Percentiles rank a stretch among this genome's conserved stretches.
Conservation (phyloP, 1,140 invertebrate species). For the Protaetia brevitarsis region DNA sequence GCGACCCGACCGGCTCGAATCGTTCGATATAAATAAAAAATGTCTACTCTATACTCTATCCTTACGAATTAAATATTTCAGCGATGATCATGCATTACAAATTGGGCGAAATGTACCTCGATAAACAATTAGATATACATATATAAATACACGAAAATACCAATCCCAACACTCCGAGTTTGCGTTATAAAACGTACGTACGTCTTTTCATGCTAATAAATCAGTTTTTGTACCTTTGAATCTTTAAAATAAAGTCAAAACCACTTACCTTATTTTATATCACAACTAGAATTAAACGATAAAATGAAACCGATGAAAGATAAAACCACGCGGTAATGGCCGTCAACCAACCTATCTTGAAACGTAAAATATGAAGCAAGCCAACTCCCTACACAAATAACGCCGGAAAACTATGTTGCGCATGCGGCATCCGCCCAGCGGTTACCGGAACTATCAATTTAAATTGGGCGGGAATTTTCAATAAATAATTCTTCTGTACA, state of each 20-base stretch:
- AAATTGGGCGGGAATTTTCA: too few relatives aligned
- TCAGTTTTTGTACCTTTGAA: background rate
- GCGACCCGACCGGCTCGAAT: background rate
- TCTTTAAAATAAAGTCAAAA: background rate
- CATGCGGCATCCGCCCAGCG: background rate
- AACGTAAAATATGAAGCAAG: background rate
- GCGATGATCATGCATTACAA: background rate
- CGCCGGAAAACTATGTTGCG: background rate
- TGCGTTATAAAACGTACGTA: background rate
- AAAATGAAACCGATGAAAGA: background rate
- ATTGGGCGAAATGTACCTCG: background rate
- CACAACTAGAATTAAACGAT: too few relatives aligned
- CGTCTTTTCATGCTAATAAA: background rate
- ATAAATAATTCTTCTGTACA: too few relatives aligned
- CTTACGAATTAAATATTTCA: background rate
- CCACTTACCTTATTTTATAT: background rate
- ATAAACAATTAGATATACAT: background rate
- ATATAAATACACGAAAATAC: background rate
- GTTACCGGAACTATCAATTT: too few relatives aligned
- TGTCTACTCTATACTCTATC: background rate
- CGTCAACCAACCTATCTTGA: background rate
- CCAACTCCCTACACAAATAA: background rate
- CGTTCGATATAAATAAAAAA: background rate
- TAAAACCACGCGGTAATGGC: background rate
- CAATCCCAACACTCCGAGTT: background rate